phyloP scores from a whole-genome alignment of 2,888 invertebrate species.

The Caenorhabditis sinica region DNA sequence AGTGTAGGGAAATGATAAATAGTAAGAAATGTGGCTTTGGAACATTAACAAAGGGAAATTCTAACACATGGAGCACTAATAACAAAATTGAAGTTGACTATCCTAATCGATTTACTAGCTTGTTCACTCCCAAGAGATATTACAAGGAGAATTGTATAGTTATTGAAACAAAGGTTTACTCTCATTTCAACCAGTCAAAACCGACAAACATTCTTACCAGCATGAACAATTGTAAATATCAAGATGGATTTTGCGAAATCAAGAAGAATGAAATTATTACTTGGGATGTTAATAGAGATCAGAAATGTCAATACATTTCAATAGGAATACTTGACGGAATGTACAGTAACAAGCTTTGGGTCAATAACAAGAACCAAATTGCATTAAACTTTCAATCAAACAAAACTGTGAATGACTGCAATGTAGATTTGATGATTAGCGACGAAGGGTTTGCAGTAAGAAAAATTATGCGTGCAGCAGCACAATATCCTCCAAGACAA shows the following conservation, averaged over 20 bases:
- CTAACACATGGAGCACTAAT: constrained; percentile 66
- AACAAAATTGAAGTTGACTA: constrained; percentile 73
- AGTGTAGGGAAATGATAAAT: constrained; percentile 72
- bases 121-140: constrained; percentile 70
- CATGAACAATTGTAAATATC: constrained; percentile 70
- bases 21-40: constrained; percentile 71
- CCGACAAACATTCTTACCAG: constrained; percentile 70
- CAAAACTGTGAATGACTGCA: constrained; percentile 55
- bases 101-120: constrained; percentile 75
- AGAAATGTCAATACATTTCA: constrained; percentile 70
- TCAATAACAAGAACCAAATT: constrained; percentile 71
- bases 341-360: constrained; percentile 65
- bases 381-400: constrained; percentile 63
- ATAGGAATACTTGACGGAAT: constrained; percentile 72
- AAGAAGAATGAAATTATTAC: constrained; percentile 75
- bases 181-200: constrained; percentile 70
- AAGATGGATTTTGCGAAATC: constrained; percentile 67
- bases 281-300: constrained; percentile 74
- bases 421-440: constrained; percentile 42
- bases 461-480: background rate
- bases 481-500: constrained; percentile 12
- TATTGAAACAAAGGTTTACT: constrained; percentile 75
- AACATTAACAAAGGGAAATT: constrained; percentile 48
- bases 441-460: constrained; percentile 66
- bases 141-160: constrained; percentile 75